Evolutionary conservation across 2,113 vertebrate genomes (phyloP), one percentile per base, ranked within the genome.

Genomic region (Neodontobutis hainanensis): DNA sequence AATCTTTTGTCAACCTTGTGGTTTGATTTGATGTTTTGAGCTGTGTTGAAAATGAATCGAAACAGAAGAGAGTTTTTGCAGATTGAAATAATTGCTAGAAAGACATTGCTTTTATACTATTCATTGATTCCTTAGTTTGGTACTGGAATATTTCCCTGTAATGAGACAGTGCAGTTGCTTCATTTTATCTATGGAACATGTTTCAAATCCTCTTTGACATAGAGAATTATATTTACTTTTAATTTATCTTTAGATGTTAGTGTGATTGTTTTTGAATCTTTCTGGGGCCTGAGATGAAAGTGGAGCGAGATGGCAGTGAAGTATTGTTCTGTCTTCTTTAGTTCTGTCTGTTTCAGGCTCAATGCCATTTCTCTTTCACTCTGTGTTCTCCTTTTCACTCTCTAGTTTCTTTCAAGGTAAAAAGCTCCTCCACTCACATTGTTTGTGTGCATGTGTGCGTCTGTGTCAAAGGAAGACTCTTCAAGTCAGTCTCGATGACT

Each of bases 271-370:
- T 76, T 68, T 70, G 66, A 62, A 59, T 63, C 8, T 73, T 75
- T 73, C 49, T 42, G 27, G 69, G 62, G 77, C 75, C 81, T 11
- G 44, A 80, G 70, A 82, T 83, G 65, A 84, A 79, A 83, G 75
- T 57, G 40, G 58, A 68, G 55, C 53, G 53, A 85, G 69, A 85
- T 81, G 38, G 81, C 82, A 82, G 78, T 82, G 78, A 84, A 85
- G 85, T 84, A 85, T 85, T 80, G 48, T 78, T 82, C 65, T 78
- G 60, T 71, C 55, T 51, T 61, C 70, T 66, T 38, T 63, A 69
- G 46, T 50, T 56, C 62, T 61, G 48, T 71, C 60, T 67, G 44
- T 70, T 70, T 65, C 71, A 58, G 60, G 56, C 53, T 40, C 50
- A 7, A 19, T 76, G 66, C 68, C 50, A 70, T 10, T 19, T 59